Evolutionary conservation across 2,113 vertebrate genomes (phyloP).

Genomic region (Papio anubis): DNA sequence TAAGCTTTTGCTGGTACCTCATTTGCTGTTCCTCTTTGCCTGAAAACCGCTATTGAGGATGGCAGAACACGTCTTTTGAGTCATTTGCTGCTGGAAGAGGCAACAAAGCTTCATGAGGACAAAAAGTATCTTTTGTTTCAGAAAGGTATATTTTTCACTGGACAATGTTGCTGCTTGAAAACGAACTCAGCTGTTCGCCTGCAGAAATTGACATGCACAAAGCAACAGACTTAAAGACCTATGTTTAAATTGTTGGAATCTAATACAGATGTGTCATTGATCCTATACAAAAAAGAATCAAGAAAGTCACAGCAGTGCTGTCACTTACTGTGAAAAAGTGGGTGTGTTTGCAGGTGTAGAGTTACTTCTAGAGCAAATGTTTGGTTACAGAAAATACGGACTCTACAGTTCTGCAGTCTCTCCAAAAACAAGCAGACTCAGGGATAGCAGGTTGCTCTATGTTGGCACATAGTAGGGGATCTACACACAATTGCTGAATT

Average conservation of each 20-base stretch:
- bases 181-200: constrained; percentile 10
- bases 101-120: constrained; percentile 39
- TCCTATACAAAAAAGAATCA: neutral
- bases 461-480: neutral
- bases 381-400: neutral
- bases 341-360: constrained; percentile 45
- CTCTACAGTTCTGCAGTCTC: neutral
- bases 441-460: neutral
- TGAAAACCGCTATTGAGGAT: neutral
- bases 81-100: constrained; percentile 41
- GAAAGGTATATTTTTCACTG: constrained; percentile 58
- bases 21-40: constrained; percentile 30
- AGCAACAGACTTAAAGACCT: constrained; percentile 14
- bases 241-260: constrained; percentile 40
- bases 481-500: neutral
- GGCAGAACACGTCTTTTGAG: constrained; percentile 48
- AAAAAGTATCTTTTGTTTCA: constrained; percentile 53
- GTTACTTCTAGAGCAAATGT: neutral
- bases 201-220: neutral
- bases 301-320: neutral
- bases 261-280: neutral
- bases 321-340: constrained; percentile 44
- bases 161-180: neutral
- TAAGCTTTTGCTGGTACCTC: constrained; percentile 20
- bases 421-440: neutral